Conservation (phyloP, 2,113 vertebrate genomes). For the Microtus ochrogaster region DNA sequence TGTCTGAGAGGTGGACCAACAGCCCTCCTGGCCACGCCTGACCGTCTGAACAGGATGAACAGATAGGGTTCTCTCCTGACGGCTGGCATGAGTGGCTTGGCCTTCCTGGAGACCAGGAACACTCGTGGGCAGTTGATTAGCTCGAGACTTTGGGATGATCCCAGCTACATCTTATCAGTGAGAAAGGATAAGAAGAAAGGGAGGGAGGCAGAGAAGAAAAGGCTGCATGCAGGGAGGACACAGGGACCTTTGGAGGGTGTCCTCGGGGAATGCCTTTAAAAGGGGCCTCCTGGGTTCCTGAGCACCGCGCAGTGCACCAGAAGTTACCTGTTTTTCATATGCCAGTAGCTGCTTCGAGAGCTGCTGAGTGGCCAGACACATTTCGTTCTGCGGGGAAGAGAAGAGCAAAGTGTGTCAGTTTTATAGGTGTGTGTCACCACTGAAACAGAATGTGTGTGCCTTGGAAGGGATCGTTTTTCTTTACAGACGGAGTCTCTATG, state of each 20-base stretch:
- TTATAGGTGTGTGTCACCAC: background rate
- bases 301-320: rapidly evolving
- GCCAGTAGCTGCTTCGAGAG: conserved; percentile 95
- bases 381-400: conserved; percentile 93
- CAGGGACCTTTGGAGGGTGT: background rate
- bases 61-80: background rate
- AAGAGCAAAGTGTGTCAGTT: conserved; percentile 15
- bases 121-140: background rate
- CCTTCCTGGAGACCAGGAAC: background rate
- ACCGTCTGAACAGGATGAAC: background rate
- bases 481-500: background rate
- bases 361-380: conserved; percentile 97
- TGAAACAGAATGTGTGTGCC: background rate
- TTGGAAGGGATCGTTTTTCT: background rate
- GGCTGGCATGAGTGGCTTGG: background rate
- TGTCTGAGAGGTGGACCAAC: rapidly evolving
- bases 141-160: background rate
- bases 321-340: conserved; percentile 95
- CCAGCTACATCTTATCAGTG: background rate
- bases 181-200: background rate
- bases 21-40: background rate
- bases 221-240: background rate
- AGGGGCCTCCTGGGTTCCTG: background rate
- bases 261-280: background rate
- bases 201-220: background rate